A percentile compares a stretch with the other conserved stretches of the same genome.
phyloP scores from a whole-genome alignment of 2,797 vertebrate species.

The Sebastes flavidus region DNA sequence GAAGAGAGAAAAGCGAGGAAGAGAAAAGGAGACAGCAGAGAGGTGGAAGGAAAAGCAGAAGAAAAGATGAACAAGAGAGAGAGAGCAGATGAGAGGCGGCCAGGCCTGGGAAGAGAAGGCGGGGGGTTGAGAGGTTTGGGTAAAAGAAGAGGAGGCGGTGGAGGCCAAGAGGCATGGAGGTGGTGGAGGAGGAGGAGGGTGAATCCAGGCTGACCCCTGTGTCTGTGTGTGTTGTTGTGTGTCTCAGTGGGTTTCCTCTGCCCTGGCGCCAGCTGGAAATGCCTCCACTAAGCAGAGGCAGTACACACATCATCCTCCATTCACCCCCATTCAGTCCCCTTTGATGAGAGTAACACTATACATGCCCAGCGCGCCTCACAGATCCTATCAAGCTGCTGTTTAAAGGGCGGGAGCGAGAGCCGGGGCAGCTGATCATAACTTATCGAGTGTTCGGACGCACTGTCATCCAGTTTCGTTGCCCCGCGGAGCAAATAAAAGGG shows the following conservation, averaged over 20 bases:
- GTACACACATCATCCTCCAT: slow-evolving; percentile 80
- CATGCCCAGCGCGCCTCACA: slow-evolving; percentile 67
- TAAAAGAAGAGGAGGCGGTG: slow-evolving; percentile 61
- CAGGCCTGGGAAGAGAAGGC: slow-evolving; percentile 64
- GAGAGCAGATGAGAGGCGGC: slow-evolving; percentile 68
- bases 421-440: slow-evolving; percentile 68
- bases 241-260: slow-evolving; percentile 83
- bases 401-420: slow-evolving; percentile 50
- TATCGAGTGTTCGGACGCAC: slow-evolving; percentile 34
- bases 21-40: slow-evolving; percentile 4
- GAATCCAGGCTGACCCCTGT: slow-evolving; percentile 78
- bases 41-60: slow-evolving; percentile 13
- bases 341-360: slow-evolving; percentile 81
- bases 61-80: slow-evolving; percentile 45
- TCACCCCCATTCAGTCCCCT: slow-evolving; percentile 72
- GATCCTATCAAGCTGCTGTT: slow-evolving; percentile 76
- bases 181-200: slow-evolving; percentile 63
- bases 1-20: background rate
- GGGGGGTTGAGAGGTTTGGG: slow-evolving; percentile 49
- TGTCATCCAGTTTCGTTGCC: slow-evolving; percentile 47
- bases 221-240: slow-evolving; percentile 83
- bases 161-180: slow-evolving; percentile 64
- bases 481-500: slow-evolving; percentile 55
- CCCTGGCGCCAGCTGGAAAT: slow-evolving; percentile 86
- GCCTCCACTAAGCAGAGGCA: slow-evolving; percentile 79